A percentile compares a stretch with the other conserved stretches of the same genome.
phyloP scores from a whole-genome alignment of 1,140 invertebrate genomes.

The Gryllus bimaculatus region DNA sequence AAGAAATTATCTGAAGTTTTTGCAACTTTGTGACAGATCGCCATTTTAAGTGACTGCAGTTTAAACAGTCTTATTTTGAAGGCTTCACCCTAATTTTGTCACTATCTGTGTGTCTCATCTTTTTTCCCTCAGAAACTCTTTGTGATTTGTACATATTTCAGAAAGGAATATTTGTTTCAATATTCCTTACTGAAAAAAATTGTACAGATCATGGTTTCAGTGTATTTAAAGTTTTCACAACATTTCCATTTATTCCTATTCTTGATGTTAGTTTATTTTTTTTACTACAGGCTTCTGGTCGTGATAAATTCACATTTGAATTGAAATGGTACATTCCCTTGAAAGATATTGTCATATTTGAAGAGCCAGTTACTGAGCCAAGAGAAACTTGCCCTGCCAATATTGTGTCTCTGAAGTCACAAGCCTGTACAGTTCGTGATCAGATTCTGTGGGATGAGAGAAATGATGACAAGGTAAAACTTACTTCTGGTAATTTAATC shows the following conservation, averaged over 20 bases:
- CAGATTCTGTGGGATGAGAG: constrained; percentile 65
- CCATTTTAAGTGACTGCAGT: too few relatives aligned
- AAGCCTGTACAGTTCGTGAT: constrained; percentile 75
- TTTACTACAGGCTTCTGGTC: constrained; percentile 52
- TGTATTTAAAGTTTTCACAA: not conserved
- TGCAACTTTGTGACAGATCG: too few relatives aligned
- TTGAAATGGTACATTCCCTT: constrained; percentile 85
- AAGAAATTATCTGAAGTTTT: too few relatives aligned
- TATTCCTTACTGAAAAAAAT: too few relatives aligned
- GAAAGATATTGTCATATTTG: constrained; percentile 60
- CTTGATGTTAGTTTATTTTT: constrained; percentile 9
- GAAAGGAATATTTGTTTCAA: too few relatives aligned
- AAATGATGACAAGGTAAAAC: constrained; percentile 11
- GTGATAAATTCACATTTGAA: constrained; percentile 84
- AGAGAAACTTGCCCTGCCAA: constrained; percentile 66
- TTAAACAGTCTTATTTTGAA: too few relatives aligned
- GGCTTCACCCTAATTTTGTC: too few relatives aligned
- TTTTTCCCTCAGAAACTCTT: too few relatives aligned
- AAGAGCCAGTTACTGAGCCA: constrained; percentile 55
- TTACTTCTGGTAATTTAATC: not conserved
- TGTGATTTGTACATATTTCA: too few relatives aligned
- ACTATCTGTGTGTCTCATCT: too few relatives aligned
- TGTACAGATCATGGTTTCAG: too few relatives aligned
- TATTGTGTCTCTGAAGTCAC: constrained; percentile 73
- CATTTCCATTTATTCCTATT: not conserved